Base-by-base conservation (phyloP, 2,888 invertebrate species). In the Drosophila nigritarsus region DNA sequence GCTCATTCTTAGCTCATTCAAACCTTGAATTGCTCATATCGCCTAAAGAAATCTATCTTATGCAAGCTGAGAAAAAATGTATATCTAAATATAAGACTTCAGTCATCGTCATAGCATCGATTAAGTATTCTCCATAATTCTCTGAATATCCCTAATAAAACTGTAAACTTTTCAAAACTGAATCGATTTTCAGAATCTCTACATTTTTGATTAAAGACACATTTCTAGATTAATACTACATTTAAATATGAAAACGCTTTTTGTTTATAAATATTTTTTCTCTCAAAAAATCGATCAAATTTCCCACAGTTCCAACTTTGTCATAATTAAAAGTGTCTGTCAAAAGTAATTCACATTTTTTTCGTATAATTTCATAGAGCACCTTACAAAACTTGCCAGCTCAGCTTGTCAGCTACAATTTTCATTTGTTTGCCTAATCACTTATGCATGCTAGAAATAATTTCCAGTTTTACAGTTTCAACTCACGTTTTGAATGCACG, bases 401-500 rank as follows among this genome's bases (percentile, higher is more conserved):
- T 20, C 11, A 49, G 58, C 50, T 51, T 59, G 68, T 66, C 53
- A 66, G 45, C 45, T 13, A 51, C 38, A 56, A 55, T 65, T 53
- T 34, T 45, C 27, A 51, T 45, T 9, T 56, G 42, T 65, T 51
- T 56, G 29, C 24, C 32, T 55, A 27, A 36, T 40, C 11, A 30
- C 6, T 36, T 24, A 36, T 42, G 24, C 15, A 42, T 24, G 40
- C 34, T 50, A 50, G 62, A 60, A 76, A 75, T 53, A 49, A 67
- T 73, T 69, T 73, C 8, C 69, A 73, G 67, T 62, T 87, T 69
- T 73, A 8, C 68, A 75, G 67, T 62, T 87, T 84, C 87, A 67
- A 80, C 74, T 87, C 84, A 85, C 85, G 87, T 87, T 75, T 73
- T 71, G 65, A 84, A 82, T 77, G 83, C 73, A 84, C 70, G 82